These are phyloP conservation scores for Drosophila helvetica DNA, from an alignment of 2,888 invertebrate genomes.

Conservation along the genomic window DNA sequence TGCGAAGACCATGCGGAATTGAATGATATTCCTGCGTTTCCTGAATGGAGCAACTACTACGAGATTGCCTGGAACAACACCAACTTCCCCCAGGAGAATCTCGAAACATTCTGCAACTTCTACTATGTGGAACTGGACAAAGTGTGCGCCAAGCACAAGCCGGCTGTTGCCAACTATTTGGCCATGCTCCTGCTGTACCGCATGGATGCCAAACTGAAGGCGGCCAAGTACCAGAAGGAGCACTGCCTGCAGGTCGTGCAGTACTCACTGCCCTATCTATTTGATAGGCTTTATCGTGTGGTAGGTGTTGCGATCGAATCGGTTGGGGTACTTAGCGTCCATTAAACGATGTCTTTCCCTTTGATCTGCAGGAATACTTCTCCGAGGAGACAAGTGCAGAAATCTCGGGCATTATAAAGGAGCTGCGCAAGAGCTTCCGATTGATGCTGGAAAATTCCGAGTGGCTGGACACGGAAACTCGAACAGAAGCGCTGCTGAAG, in stretches of 20 bases:
- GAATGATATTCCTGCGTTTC: slow-evolving; percentile 8
- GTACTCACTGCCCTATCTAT: slow-evolving; percentile 50
- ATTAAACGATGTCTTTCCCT: not conserved
- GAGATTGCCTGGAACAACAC: slow-evolving; percentile 76
- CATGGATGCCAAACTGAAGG: slow-evolving; percentile 74
- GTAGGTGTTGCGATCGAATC: slow-evolving; percentile 49
- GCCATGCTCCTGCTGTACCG: slow-evolving; percentile 75
- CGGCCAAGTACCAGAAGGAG: slow-evolving; percentile 67
- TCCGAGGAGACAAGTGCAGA: slow-evolving; percentile 62
- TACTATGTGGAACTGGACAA: slow-evolving; percentile 70
- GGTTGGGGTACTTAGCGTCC: no score
- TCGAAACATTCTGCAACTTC: slow-evolving; percentile 60
- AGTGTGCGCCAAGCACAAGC: slow-evolving; percentile 62
- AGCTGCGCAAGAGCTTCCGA: slow-evolving; percentile 71
- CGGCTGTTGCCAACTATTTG: slow-evolving; percentile 81
- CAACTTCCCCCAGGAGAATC: slow-evolving; percentile 20
- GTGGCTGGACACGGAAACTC: slow-evolving; percentile 79
- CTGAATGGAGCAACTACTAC: slow-evolving; percentile 68
- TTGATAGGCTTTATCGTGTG: slow-evolving; percentile 72
- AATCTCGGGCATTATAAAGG: slow-evolving; percentile 63
- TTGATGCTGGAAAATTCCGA: slow-evolving; percentile 65
- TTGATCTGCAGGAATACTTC: slow-evolving; percentile 63
- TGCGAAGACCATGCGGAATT: slow-evolving; percentile 42
- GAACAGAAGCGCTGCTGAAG: slow-evolving; percentile 74
- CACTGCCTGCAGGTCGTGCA: slow-evolving; percentile 61